phyloP scores from a whole-genome alignment of 1,140 invertebrate genomes.

The Oryzaephilus surinamensis region DNA sequence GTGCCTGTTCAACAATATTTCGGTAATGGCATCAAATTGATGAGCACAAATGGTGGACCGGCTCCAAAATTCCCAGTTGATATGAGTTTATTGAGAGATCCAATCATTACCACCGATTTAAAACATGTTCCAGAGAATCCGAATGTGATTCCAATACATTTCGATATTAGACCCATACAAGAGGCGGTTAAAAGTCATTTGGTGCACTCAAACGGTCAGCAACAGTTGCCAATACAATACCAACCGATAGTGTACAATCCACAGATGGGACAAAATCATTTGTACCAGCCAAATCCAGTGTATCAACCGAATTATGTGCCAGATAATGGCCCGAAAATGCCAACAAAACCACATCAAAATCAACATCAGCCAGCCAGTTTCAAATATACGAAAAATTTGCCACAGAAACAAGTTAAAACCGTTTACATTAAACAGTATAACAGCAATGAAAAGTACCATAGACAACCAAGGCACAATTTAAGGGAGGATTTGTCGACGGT shows the following conservation, averaged over 20 bases:
- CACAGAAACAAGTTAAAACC: constrained; percentile 2
- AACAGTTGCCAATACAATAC: constrained; percentile 3
- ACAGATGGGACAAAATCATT: background rate
- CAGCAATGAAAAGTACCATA: no score
- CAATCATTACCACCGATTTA: constrained; percentile 15
- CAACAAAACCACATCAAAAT: background rate
- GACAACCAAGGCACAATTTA: no score
- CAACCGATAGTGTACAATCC: constrained; percentile 4
- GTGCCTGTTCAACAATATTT: background rate
- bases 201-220: constrained; percentile 1
- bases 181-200: constrained; percentile 5
- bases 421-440: no score
- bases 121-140: no score
- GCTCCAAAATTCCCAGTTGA: background rate
- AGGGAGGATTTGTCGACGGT: no score
- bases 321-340: background rate
- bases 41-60: background rate
- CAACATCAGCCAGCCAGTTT: constrained; percentile 1
- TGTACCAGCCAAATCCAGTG: no score
- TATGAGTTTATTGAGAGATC: constrained; percentile 7
- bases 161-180: constrained; percentile 12
- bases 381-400: background rate
- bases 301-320: no score
- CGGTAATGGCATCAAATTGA: background rate
- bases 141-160: constrained; percentile 16